Evolutionary conservation across 2,888 invertebrate species (phyloP), one percentile per base, ranked within the genome.

Genomic region (Chouioia cunea): DNA sequence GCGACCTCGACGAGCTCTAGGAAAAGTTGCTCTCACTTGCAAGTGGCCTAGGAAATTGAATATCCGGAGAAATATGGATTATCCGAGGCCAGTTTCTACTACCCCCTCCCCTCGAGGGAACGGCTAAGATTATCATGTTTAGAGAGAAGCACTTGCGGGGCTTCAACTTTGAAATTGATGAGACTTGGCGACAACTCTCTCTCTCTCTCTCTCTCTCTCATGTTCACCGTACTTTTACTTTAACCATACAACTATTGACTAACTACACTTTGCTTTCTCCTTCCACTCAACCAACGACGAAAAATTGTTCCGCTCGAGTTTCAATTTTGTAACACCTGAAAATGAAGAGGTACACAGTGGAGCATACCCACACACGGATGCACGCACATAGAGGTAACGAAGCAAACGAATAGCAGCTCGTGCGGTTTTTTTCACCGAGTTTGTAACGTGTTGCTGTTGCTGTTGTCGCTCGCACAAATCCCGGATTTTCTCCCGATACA

Each of bases 151-250:
- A 70, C 65, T 73, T 70, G 58, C 47, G 50, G 56, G 50, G 63
- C 56, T 67, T 73, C 64, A 65, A 67, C 52, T 70, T 67, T 52
- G 65, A 62, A 70, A 70, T 73, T 70, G 62, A 73, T 70, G 70
- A 65, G 67, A 56, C 65, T 73, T 65, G 50, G 56, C 64, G 70
- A 73, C 66, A 70, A 66, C 64, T 56, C 20, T 18, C 12, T 6
- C 36, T 1, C 36, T 10, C 6, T 12, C 6, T 12, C 36, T 6
- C 36, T 12, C 6, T 36, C 10, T 6, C 10, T 2, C 36, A 1
- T 6, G 36, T 10, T 6, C 6, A 1, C 36, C 6, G 36, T 12
- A 10, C 6, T 36, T 36, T 36, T 12, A 12, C 6, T 36, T 12
- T 36, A 12, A 1, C 36, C 36, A 10, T 36, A 12, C 36, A 6